Conservation (phyloP, 1,140 invertebrate species). For the Drosophila leontia region DNA sequence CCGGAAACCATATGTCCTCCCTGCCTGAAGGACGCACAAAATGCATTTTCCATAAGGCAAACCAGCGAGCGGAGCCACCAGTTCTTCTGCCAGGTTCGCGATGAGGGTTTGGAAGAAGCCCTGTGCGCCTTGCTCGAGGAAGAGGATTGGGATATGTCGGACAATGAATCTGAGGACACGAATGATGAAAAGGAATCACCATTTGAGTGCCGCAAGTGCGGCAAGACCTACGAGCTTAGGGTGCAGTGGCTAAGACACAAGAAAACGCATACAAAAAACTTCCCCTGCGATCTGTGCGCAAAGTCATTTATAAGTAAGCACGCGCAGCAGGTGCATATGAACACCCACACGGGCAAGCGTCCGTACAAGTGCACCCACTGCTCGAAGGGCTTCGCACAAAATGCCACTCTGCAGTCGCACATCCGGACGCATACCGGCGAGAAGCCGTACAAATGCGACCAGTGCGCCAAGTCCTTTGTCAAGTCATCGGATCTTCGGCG, state of each 20-base stretch:
- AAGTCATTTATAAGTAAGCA: background rate
- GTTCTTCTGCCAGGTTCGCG: constrained; percentile 11
- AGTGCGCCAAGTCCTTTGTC: constrained; percentile 1
- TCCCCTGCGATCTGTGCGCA: background rate
- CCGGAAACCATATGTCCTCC: constrained; percentile 1
- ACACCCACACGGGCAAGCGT: constrained; percentile 7
- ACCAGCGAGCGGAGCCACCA: constrained; percentile 7
- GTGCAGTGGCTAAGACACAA: background rate
- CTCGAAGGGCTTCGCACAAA: constrained; percentile 1
- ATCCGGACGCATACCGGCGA: constrained; percentile 9
- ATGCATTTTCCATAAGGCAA: background rate
- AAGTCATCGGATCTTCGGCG: constrained; percentile 10
- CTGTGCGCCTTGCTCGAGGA: constrained; percentile 2
- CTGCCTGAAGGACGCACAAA: constrained; percentile 1
- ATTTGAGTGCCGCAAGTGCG: background rate
- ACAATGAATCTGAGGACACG: background rate
- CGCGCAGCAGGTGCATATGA: background rate
- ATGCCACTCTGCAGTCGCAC: background rate
- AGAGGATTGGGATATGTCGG: background rate
- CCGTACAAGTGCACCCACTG: constrained; percentile 9
- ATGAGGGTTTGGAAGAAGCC: constrained; percentile 13
- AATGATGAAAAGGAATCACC: no score
- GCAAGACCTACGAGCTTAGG: background rate
- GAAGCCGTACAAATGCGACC: constrained; percentile 3
- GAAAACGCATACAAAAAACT: background rate